Base-by-base conservation (phyloP, 2,113 vertebrate genomes). In the Oplegnathus fasciatus region DNA sequence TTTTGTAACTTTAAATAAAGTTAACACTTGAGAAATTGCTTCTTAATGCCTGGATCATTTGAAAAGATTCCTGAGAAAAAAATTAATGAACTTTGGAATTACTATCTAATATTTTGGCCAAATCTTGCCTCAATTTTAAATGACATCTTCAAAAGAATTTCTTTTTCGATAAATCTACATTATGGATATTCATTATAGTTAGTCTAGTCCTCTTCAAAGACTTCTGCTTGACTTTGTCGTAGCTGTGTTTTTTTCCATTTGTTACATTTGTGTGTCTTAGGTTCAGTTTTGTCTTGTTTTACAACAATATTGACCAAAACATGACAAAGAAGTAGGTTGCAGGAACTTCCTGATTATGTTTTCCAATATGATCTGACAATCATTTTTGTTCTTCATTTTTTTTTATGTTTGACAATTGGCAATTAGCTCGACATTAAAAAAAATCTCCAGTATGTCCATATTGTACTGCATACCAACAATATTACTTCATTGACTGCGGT, bases 1-100 rank as follows among this genome's bases (percentile, higher is more conserved):
- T 77, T 75, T 64, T 71, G 40, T 28, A 58, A 37, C 69, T 74
- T 75, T 32, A 83, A 86, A 81, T 37, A 78, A 79, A 61, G 24
- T 20, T 2, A 80, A 28, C 62, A 37, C 37, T 58, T 28, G 9
- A 28, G 55, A 77, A 26, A 68, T 71, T 34, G 0, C 24, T 55
- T 75, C 1, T 40, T 80, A 78, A 87, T 42, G 28, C 34, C 50
- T 64, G 2, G 11, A 22, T 72, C 30, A 20, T 61, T 44, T 71
- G 10, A 50, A n/a, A 28, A 4, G 26, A 70, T 26, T 71, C 0
- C 62, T 62, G 34, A 54, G 34, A n/a, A 62, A 76, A 37, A 24
- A 54, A 20, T 11, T 9, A 37, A 66, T 32, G 28, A 20, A 54
- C n/a, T 70, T 70, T 61, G n/a, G 4, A 48, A 72, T 28, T 32